phyloP scores from a whole-genome alignment of 2,888 invertebrate species.

The Lomographa bimaculata region DNA sequence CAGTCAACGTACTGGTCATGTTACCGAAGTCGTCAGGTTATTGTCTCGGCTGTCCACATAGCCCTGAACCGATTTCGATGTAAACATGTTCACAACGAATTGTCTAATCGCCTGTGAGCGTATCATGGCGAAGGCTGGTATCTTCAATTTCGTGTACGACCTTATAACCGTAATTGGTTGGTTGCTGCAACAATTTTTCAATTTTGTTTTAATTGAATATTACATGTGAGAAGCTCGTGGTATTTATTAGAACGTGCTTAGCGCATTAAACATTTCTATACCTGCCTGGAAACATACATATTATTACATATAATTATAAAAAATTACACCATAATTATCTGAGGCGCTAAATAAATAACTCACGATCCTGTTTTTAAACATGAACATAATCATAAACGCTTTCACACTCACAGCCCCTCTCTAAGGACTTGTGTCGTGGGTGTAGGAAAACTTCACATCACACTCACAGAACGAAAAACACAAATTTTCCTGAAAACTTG shows the following conservation, averaged over 20 bases:
- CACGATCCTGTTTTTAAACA: too few species aligned
- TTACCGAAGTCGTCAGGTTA: slow-evolving; percentile 3
- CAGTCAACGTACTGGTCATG: slow-evolving; percentile 3
- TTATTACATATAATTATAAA: too few species aligned
- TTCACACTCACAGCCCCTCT: too few species aligned
- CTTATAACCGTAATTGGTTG: slow-evolving; percentile 7
- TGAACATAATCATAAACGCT: too few species aligned
- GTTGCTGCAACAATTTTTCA: slow-evolving; percentile 19
- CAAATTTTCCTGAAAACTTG: too few species aligned
- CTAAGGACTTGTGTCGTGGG: too few species aligned
- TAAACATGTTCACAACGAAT: slow-evolving; percentile 7
- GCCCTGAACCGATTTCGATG: slow-evolving; percentile 15
- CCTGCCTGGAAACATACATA: too few species aligned
- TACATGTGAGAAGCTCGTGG: slow-evolving; percentile 13
- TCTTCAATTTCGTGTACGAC: slow-evolving; percentile 9
- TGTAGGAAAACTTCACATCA: too few species aligned
- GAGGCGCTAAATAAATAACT: too few species aligned
- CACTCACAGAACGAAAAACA: too few species aligned
- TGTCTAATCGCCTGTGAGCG: slow-evolving; percentile 8
- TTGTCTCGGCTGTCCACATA: slow-evolving; percentile 2
- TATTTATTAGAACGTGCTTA: slow-evolving; percentile 14
- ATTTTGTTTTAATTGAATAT: slow-evolving; percentile 17
- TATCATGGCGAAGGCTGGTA: slow-evolving; percentile 8
- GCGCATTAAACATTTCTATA: not conserved
- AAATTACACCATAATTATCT: too few species aligned